Evolutionary conservation across 2,888 invertebrate species (phyloP).

Genomic region (Apodemia zela): DNA sequence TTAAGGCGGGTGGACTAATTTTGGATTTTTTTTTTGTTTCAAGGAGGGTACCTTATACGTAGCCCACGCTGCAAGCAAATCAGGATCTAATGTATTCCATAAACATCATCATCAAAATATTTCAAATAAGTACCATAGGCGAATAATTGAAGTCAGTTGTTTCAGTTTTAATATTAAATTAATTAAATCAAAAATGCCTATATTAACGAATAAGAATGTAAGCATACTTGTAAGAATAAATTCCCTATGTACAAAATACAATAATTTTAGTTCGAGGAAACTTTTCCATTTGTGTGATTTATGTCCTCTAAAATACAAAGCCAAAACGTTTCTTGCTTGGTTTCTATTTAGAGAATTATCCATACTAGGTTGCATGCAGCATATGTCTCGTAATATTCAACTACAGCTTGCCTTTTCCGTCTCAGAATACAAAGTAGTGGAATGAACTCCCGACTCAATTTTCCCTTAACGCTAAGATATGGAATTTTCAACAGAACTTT

Average conservation of each 20-base stretch:
- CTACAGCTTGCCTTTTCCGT: constrained; percentile 12
- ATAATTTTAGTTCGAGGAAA: background rate
- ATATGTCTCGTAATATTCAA: constrained; percentile 14
- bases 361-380: constrained; percentile 1
- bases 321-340: constrained; percentile 1
- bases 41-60: no score
- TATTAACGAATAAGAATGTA: no score
- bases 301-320: constrained; percentile 5
- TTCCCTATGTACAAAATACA: background rate
- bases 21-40: no score
- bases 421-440: constrained; percentile 8
- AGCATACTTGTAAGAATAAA: no score
- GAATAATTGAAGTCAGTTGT: no score
- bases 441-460: constrained; percentile 10
- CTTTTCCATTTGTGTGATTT: background rate
- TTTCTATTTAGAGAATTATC: constrained; percentile 14
- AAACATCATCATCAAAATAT: no score
- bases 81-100: no score
- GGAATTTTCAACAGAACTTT: background rate
- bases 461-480: constrained; percentile 7
- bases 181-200: no score
- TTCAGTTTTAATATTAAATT: no score
- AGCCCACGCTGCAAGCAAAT: no score
- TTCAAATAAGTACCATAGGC: no score
- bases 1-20: no score